phyloP scores from a whole-genome alignment of 2,888 invertebrate genomes.

The Helleia helle region DNA sequence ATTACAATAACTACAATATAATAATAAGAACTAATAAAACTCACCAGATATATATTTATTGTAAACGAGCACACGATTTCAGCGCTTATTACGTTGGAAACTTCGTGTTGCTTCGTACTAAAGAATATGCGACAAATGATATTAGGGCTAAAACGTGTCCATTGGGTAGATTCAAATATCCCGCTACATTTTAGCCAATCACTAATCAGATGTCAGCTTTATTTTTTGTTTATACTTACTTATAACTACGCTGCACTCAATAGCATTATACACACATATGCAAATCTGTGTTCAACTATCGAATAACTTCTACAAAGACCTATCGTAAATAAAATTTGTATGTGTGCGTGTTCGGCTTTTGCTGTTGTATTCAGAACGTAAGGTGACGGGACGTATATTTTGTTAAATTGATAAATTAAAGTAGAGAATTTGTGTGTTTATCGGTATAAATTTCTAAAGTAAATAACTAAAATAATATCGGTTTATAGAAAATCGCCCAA shows the following conservation, averaged over 20 bases:
- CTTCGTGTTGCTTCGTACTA: conserved; percentile 55
- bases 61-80: conserved; percentile 68
- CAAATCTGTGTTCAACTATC: conserved; percentile 24
- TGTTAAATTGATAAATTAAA: neutral
- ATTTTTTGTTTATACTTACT: conserved; percentile 68
- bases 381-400: conserved; percentile 20
- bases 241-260: conserved; percentile 41
- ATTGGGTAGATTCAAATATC: conserved; percentile 61
- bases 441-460: neutral
- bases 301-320: conserved; percentile 9
- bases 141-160: conserved; percentile 38
- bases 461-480: neutral
- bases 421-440: neutral
- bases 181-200: conserved; percentile 59
- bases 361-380: conserved; percentile 24
- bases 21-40: conserved; percentile 34
- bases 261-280: conserved; percentile 48
- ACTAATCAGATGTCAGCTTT: conserved; percentile 45
- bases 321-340: conserved; percentile 11
- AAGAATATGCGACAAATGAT: conserved; percentile 53
- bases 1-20: conserved; percentile 18
- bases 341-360: conserved; percentile 17
- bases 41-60: conserved; percentile 60
- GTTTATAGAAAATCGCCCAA: neutral
- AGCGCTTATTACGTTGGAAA: conserved; percentile 71